Evolutionary conservation across 2,113 vertebrate genomes (phyloP), one percentile per base, ranked within the genome.

Genomic region (Xenotilapia longispinis): DNA sequence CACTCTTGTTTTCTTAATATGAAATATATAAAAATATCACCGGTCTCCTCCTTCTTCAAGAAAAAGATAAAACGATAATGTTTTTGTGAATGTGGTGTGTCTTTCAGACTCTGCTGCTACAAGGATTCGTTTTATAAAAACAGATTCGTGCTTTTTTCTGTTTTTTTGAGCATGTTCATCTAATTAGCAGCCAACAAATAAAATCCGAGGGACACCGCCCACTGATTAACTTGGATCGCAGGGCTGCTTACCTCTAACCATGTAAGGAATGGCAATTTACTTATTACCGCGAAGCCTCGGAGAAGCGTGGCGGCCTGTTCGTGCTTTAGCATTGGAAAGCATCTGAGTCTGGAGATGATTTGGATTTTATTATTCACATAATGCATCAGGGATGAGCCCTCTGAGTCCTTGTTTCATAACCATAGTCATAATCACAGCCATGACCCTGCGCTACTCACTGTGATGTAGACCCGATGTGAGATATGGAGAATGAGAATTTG

Each of bases 371-470:
- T 90, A 92, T 94, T 92, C 84, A 89, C 47, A 80, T 84, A 80
- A 91, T 84, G 88, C 91, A 84, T 73, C 86, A 0, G 38, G 75
- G 83, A 91, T 49, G 85, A 93, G 86, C 84, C 87, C 85, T 93
- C 81, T 80, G 84, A 92, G 54, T 86, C 89, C 57, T 38, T 80
- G 84, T 93, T 95, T 95, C 81, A 89, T 93, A 90, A 94, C 88
- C 81, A 0, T 6, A 84, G 85, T 55, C 79, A 42, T 90, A 88
- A 90, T 91, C 90, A 75, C 90, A 60, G 79, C 33, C 19, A 21
- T 83, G 82, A 70, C 82, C 81, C 80, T 33, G 79, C 11, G 3
- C 79, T 33, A 8, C 86, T 55, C 84, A 85, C 87, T 78, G 81
- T 42, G 82, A 90, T 86, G 63, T 81, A 79, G 85, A 79, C 55